Evolutionary conservation across 2,888 invertebrate genomes (phyloP), one percentile per base, ranked within the genome.

Genomic region (Bellardia pandia): DNA sequence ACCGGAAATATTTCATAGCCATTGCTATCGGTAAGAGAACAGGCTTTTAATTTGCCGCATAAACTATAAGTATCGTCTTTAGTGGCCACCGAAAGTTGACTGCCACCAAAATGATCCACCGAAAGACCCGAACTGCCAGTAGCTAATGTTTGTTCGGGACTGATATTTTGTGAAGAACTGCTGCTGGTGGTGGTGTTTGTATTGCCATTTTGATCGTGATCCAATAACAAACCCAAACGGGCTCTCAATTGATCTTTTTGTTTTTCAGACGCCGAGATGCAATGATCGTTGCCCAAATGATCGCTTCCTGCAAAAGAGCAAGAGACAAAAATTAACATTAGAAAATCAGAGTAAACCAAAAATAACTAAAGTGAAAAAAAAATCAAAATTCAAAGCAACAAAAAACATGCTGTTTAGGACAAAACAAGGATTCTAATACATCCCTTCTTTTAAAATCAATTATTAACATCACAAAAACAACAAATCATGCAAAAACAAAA

Each of bases 1-100:
- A 90, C 90, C 0, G 97, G 96, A 92, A 96, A 88, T n/a, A 88
- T 86, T 60, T 91, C 91, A 69, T 90, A 90, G 51, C 88, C 86
- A 72, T 83, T 88, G 68, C 86, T 90, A 30, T 89, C 89, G 37
- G 88, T 88, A 7, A 91, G 56, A 2, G 91, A 90, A 79, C 92
- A 91, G 8, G 91, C 90, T 72, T 91, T 89, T 81, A 92, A 90
- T 75, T 93, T 92, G 56, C 92, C 91, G 37, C 91, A 90, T 51
- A 93, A 86, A 69, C 93, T 92, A 48, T 92, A 89, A 0, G 91
- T 89, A 68, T 93, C 93, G 71, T 92, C 93, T 88, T 93, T 93
- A 76, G 90, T 90, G 82, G 91, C 91, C 79, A 92, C 93, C 40
- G 92, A 93, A 7, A 92, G 89, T 80, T 92, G 93, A 56, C 93